Base-by-base conservation (phyloP, 2,797 vertebrate genomes). In the Mus spretus region DNA sequence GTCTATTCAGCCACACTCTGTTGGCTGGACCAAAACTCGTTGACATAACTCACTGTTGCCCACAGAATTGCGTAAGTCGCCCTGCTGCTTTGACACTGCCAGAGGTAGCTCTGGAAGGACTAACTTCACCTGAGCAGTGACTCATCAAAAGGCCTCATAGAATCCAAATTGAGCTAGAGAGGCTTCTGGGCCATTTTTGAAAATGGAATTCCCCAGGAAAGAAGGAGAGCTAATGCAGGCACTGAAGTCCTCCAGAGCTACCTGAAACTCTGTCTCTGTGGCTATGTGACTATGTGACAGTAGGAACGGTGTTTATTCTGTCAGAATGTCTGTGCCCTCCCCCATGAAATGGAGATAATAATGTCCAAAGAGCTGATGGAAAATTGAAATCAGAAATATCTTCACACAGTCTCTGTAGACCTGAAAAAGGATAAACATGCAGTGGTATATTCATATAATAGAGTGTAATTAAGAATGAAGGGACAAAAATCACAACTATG, bases 101-200 rank as follows among this genome's bases (percentile, higher is more conserved):
- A 89, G 83, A 82, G 57, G 63, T 65, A 87, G 57, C 70, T 97
- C 53, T 90, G 88, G 90, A 95, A 96, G 93, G 89, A 74, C 78
- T 87, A 83, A 94, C 90, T 90, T 96, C 8, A 61, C 12, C 12
- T 65, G 22, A 87, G 55, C 19, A 65, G 24, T 93, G 91, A 97
- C 94, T 96, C 95, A 93, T 47, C 40, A 70, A 87, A 53, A 83
- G 22, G 50, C 53, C 67, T 86, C 63, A 91, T n/a, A 96, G 59
- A 74, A 89, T 6, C 53, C 74, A 90, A 88, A 92, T 65, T 78
- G 65, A 86, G 3, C 82, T 77, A 63, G 17, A 19, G n/a, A 70
- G 44, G 22, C 83, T 87, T 94, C 75, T 24, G 50, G 78, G 55
- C 19, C 44, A 63, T 87, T 14, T n/a, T 72, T 22, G 47, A 84